A percentile compares a stretch with the other conserved stretches of the same genome.
These are phyloP conservation scores for Drosophila azteca DNA, from an alignment of 1,140 invertebrate genomes.

Conservation along the genomic window DNA sequence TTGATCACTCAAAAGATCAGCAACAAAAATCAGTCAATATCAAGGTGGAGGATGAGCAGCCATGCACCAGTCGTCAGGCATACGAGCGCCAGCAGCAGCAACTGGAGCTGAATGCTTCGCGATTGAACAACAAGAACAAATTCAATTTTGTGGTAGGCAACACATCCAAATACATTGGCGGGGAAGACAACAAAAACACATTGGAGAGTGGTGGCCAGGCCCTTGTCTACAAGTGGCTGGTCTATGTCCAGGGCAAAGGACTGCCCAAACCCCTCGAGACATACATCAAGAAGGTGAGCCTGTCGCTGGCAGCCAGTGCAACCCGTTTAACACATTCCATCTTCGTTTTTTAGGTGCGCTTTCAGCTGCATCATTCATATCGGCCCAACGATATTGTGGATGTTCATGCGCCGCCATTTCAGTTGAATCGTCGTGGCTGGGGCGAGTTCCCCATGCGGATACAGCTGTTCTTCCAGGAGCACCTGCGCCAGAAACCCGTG, in stretches of 20 bases:
- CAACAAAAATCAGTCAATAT: not conserved
- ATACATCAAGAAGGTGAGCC: constrained; percentile 87
- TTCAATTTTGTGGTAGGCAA: constrained; percentile 89
- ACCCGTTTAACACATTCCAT: not conserved
- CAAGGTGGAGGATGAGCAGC: constrained; percentile 46
- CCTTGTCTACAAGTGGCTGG: constrained; percentile 95
- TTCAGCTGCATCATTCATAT: constrained; percentile 93
- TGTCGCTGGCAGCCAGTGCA: too few species aligned
- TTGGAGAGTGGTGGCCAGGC: constrained; percentile 83
- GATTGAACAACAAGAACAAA: constrained; percentile 76
- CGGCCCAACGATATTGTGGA: constrained; percentile 94
- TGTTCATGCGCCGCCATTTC: constrained; percentile 91
- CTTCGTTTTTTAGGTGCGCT: constrained; percentile 85
- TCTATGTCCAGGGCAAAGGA: constrained; percentile 89
- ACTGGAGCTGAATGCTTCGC: constrained; percentile 54
- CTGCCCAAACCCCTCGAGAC: constrained; percentile 85
- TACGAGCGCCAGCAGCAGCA: constrained; percentile 37
- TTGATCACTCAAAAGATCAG: constrained; percentile 60
- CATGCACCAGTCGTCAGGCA: constrained; percentile 64
- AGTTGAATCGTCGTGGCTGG: constrained; percentile 93
- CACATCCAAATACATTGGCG: constrained; percentile 92
- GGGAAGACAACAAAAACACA: constrained; percentile 37
- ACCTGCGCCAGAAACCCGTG: constrained; percentile 89
- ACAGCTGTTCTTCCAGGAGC: constrained; percentile 91
- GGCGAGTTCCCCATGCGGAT: constrained; percentile 94